These are phyloP conservation scores for Fringilla coelebs DNA, from an alignment of 2,797 vertebrate genomes.

Conservation along the genomic window DNA sequence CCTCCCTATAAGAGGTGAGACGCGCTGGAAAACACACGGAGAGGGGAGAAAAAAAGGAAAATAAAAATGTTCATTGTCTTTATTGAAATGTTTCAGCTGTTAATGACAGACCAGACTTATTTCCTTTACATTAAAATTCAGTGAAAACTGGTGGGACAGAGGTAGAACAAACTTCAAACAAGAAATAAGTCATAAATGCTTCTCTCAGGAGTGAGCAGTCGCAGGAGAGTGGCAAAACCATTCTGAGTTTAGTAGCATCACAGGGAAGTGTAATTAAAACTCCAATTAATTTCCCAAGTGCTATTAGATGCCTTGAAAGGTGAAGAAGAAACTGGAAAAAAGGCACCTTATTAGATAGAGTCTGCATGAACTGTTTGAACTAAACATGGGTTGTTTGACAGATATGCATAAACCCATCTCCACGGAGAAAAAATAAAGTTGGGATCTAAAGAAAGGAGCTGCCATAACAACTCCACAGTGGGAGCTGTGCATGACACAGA, in stretches of 20 bases:
- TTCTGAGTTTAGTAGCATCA: not conserved
- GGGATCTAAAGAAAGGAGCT: not conserved
- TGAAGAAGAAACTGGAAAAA: not conserved
- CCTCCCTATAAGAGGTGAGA: constrained; percentile 92
- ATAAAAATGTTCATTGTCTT: not conserved
- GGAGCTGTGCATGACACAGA: not conserved
- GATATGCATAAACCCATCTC: not conserved
- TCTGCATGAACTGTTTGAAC: not conserved
- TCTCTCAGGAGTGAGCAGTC: not conserved
- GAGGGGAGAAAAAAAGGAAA: not conserved
- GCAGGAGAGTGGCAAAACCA: not conserved
- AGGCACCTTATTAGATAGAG: not conserved
- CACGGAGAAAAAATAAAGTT: not conserved
- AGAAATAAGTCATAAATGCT: not conserved
- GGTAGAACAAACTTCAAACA: not conserved
- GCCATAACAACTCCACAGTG: not conserved
- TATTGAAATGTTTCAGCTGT: not conserved
- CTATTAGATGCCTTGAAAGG: not conserved
- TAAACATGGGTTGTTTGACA: not conserved
- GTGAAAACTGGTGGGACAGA: not conserved
- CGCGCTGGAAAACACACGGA: constrained; percentile 75
- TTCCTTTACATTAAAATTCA: not conserved
- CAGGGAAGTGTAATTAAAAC: not conserved
- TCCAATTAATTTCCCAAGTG: not conserved
- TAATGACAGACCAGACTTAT: not conserved